These are phyloP conservation scores for Drosophila emarginata DNA, from an alignment of 2,888 invertebrate species.

Conservation along the genomic window DNA sequence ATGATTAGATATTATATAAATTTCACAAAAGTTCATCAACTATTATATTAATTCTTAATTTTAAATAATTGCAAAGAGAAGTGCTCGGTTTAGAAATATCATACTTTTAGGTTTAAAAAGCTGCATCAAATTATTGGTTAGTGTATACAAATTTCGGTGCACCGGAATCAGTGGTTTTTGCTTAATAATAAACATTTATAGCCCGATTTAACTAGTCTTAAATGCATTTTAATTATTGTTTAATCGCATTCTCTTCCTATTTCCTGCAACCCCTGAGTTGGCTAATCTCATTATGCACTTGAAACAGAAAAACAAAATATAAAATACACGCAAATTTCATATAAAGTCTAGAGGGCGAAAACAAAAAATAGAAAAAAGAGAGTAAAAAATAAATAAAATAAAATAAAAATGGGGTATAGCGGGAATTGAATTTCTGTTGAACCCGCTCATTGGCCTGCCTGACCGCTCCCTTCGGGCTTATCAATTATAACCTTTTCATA, in stretches of 20 bases:
- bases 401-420: background rate
- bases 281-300: constrained; percentile 13
- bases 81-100: background rate
- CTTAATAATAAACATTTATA: constrained; percentile 1
- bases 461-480: background rate
- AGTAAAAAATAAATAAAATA: background rate
- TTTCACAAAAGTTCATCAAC: no score
- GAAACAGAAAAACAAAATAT: background rate
- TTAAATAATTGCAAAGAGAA: no score
- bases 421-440: background rate
- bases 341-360: background rate
- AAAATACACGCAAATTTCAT: background rate
- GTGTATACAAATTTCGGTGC: background rate
- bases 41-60: no score
- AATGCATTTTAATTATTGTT: constrained; percentile 49
- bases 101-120: background rate
- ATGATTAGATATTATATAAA: no score
- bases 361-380: no score
- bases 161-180: constrained; percentile 1
- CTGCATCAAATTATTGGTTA: background rate
- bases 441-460: background rate
- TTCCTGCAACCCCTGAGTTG: background rate
- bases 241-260: constrained; percentile 1
- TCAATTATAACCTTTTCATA: constrained; percentile 10
- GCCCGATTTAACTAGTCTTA: constrained; percentile 30